Base-by-base conservation (phyloP, 2,888 invertebrate genomes). In the Volucella bombylans region DNA sequence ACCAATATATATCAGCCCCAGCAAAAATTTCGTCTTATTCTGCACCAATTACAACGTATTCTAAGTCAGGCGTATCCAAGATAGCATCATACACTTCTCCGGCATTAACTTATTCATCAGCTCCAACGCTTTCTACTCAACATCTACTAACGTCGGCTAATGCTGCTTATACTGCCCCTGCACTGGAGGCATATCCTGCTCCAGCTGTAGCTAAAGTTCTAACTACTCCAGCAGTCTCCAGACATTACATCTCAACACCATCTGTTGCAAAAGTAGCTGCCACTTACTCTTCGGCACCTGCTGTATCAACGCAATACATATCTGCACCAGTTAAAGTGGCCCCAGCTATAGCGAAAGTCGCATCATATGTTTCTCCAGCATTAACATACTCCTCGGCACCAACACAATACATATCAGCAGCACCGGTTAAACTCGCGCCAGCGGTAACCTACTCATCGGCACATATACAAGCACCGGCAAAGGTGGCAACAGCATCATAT, bases 221-320 rank as follows among this genome's bases (percentile, higher is more conserved):
- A 31, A 31, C 45, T 15, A 86, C 71, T 55, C 87, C 69, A 14
- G 88, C 67, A 54, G 65, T 83, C 72, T 80, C 12, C 77, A 15
- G 31, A 68, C 11, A 79, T 78, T 92, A 90, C 77, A 15, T 14
- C 11, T 14, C 45, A n/a, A 45, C 43, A 67, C 31, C 31, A 31
- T 31, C 31, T 41, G 41, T 15, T n/a, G n/a, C 47, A 49, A 57
- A 64, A 52, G 23, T 62, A 14, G 68, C 72, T 14, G 54, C 73
- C 18, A 38, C 59, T 4, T 87, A 81, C 43, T 86, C 86, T 8
- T 80, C 82, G 8, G 92, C 92, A 6, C 92, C 92, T 23, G 92
- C 92, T 6, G 92, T 92, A 8, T 87, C 92, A 4, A 91, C 91
- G 83, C 91, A 92, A 1, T 92, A 91, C 86, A 90, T 87, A 14